phyloP scores from a whole-genome alignment of 2,113 vertebrate species.

The Carassius gibelio region DNA sequence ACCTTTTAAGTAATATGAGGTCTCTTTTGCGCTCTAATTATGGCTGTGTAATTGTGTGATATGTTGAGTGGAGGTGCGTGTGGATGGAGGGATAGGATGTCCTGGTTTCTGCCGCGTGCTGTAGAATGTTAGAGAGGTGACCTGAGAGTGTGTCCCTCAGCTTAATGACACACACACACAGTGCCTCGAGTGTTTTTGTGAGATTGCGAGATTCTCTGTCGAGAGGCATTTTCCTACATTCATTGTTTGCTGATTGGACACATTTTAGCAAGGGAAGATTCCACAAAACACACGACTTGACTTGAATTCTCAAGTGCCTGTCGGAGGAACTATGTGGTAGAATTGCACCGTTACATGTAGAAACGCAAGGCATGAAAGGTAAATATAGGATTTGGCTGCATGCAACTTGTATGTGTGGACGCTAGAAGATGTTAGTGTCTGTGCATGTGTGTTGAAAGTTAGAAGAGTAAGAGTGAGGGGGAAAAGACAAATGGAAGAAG shows the following conservation, averaged over 20 bases:
- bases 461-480: not conserved
- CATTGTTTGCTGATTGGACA: conserved; percentile 28
- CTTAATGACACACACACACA: conserved; percentile 24
- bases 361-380: conserved; percentile 26
- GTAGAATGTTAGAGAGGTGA: conserved; percentile 33
- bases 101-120: conserved; percentile 48
- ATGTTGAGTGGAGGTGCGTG: conserved; percentile 54
- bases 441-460: conserved; percentile 34
- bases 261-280: not conserved
- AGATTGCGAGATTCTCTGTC: not conserved
- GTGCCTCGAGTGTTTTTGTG: conserved; percentile 14
- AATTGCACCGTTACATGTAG: not conserved
- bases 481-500: not conserved
- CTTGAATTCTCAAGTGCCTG: not conserved
- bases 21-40: conserved; percentile 68
- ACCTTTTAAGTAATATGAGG: conserved; percentile 66
- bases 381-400: conserved; percentile 19
- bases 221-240: conserved; percentile 12
- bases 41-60: conserved; percentile 63
- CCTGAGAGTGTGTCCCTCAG: conserved; percentile 44
- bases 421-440: conserved; percentile 47
- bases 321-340: not conserved
- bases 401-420: conserved; percentile 43
- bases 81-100: conserved; percentile 37
- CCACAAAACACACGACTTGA: not conserved